Percentiles rank a stretch among this genome's conserved stretches.
Evolutionary conservation across 2,113 vertebrate genomes (phyloP).

Genomic region (Lichenostomus cassidix): DNA sequence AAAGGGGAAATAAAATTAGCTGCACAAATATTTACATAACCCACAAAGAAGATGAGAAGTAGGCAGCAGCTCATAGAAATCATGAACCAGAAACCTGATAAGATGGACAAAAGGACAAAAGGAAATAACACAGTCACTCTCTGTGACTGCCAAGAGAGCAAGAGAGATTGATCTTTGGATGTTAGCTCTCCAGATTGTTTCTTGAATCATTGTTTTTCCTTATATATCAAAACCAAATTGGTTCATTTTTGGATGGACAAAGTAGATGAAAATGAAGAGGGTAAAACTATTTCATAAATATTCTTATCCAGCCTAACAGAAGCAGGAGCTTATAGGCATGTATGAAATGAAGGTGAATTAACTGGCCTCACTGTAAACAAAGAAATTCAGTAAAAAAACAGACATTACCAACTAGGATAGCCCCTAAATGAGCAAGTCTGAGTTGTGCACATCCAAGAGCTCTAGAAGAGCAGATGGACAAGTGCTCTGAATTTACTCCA

Average conservation of each 20-base stretch:
- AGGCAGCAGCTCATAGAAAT: neutral
- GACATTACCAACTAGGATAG: neutral
- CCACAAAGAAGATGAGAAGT: neutral
- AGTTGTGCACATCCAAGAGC: neutral
- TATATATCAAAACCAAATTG: neutral
- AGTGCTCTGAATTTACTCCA: neutral
- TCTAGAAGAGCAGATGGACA: neutral
- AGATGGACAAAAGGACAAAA: neutral
- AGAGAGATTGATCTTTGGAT: neutral
- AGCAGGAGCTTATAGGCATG: neutral
- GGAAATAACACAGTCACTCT: neutral
- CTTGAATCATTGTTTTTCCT: neutral
- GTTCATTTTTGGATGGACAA: neutral
- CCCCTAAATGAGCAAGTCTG: neutral
- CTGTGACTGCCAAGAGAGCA: neutral
- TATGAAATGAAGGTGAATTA: neutral
- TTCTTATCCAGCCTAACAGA: neutral
- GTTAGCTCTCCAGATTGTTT: neutral
- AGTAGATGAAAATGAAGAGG: neutral
- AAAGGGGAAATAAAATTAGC: slow-evolving; percentile 29
- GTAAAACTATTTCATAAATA: neutral
- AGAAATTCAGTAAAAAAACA: neutral
- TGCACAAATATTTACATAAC: slow-evolving; percentile 2
- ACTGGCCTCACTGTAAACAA: neutral
- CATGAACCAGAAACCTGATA: neutral